Evolutionary conservation across 1,140 invertebrate genomes (phyloP).

Genomic region (Drosophila grimshawi): DNA sequence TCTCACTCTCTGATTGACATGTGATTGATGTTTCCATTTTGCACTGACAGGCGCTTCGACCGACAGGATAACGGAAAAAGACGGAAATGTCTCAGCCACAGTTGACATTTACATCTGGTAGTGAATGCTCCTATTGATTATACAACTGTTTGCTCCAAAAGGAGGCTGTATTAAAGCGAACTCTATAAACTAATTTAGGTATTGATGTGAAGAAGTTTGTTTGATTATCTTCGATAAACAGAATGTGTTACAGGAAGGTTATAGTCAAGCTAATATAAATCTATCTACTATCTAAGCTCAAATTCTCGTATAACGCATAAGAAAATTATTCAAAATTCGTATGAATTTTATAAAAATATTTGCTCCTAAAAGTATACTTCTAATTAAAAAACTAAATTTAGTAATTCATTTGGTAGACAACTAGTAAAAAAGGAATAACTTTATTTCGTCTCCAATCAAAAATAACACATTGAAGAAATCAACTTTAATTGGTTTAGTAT

Average conservation of each 20-base stretch:
- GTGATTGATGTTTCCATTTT: conserved; percentile 81
- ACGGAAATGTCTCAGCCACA: conserved; percentile 5
- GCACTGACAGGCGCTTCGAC: conserved; percentile 59
- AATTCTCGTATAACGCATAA: no score
- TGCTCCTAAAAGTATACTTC: conserved; percentile 55
- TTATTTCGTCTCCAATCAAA: not conserved
- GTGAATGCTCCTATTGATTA: not conserved
- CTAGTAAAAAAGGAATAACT: no score
- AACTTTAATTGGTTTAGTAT: conserved; percentile 50
- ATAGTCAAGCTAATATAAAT: no score
- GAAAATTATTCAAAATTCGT: no score
- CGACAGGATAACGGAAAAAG: conserved; percentile 7
- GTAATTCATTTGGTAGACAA: no score
- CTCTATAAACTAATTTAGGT: not conserved
- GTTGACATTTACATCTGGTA: conserved; percentile 4
- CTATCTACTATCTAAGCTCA: no score
- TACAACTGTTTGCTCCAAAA: conserved; percentile 1
- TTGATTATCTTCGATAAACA: no score
- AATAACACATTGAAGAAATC: not conserved
- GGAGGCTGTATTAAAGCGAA: not conserved
- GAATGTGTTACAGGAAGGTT: no score
- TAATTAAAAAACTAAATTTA: not conserved
- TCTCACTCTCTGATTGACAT: conserved; percentile 73
- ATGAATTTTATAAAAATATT: no score
- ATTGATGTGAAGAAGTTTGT: no score